These are phyloP conservation scores for Setophaga coronata DNA, from an alignment of 2,113 vertebrate species.

Conservation along the genomic window DNA sequence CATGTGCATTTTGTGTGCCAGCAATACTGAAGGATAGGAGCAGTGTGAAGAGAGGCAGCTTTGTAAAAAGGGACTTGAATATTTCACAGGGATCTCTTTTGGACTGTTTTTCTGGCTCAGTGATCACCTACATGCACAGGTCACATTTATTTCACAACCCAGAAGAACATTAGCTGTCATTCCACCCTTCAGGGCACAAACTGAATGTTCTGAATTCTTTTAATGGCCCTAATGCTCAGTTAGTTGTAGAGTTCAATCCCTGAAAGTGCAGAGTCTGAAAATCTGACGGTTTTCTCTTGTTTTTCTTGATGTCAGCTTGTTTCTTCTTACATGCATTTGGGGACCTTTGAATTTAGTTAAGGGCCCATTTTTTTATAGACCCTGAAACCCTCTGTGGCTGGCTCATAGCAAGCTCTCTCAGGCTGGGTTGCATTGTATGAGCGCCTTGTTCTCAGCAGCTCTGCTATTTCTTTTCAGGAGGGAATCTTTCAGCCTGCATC, in stretches of 20 bases:
- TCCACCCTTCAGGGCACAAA: not conserved
- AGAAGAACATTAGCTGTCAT: not conserved
- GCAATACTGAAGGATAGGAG: not conserved
- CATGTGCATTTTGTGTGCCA: rapidly evolving
- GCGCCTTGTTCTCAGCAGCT: not conserved
- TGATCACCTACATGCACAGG: not conserved
- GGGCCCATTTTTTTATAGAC: not conserved
- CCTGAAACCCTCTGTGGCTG: not conserved
- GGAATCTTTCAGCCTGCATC: not conserved
- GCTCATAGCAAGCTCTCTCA: not conserved
- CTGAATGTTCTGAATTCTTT: not conserved
- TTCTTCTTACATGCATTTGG: not conserved
- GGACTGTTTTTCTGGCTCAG: not conserved
- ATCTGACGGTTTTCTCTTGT: not conserved
- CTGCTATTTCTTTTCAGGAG: not conserved
- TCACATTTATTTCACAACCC: not conserved
- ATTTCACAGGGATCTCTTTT: not conserved
- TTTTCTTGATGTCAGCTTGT: not conserved
- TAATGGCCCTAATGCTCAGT: not conserved
- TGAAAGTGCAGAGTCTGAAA: not conserved
- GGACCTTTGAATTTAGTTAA: not conserved
- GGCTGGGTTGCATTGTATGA: not conserved
- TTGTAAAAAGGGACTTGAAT: not conserved
- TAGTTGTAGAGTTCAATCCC: not conserved
- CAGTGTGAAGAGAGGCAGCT: not conserved